Evolutionary conservation across 2,888 invertebrate species (phyloP).

Genomic region (Asteroscopus sphinx): DNA sequence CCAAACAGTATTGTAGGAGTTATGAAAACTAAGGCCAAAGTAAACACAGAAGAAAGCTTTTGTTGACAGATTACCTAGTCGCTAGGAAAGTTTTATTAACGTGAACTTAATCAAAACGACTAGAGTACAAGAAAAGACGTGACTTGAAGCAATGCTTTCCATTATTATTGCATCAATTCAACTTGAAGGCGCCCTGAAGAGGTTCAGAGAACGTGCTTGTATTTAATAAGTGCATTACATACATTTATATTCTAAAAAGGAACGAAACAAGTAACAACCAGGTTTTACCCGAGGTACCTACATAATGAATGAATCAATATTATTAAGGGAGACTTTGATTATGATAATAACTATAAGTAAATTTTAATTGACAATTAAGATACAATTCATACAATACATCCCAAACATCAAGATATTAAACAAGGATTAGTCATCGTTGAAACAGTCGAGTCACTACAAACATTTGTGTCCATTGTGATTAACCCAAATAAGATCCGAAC

Average conservation of each 20-base stretch:
- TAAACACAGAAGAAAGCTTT: conserved; percentile 25
- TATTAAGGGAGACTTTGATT: conserved; percentile 4
- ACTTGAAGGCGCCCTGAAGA: conserved; percentile 11
- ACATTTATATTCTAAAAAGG: conserved; percentile 16
- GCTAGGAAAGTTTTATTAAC: conserved; percentile 18
- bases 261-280: conserved; percentile 12
- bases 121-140: conserved; percentile 15
- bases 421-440: conserved; percentile 44
- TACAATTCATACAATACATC: conserved; percentile 31
- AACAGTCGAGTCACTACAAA: conserved; percentile 30
- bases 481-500: conserved; percentile 40
- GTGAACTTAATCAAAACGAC: conserved; percentile 15
- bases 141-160: conserved; percentile 23
- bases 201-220: conserved; percentile 13
- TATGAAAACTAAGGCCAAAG: conserved; percentile 17
- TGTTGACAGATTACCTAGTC: conserved; percentile 18
- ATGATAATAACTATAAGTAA: conserved; percentile 7
- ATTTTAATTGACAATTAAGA: conserved; percentile 15
- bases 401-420: conserved; percentile 34
- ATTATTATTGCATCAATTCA: conserved; percentile 29
- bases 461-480: conserved; percentile 49
- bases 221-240: conserved; percentile 10
- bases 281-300: not conserved
- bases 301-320: conserved; percentile 16
- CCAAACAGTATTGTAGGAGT: conserved; percentile 30